Evolutionary conservation across 2,888 invertebrate genomes (phyloP).

Genomic region (Nomada hirtipes): DNA sequence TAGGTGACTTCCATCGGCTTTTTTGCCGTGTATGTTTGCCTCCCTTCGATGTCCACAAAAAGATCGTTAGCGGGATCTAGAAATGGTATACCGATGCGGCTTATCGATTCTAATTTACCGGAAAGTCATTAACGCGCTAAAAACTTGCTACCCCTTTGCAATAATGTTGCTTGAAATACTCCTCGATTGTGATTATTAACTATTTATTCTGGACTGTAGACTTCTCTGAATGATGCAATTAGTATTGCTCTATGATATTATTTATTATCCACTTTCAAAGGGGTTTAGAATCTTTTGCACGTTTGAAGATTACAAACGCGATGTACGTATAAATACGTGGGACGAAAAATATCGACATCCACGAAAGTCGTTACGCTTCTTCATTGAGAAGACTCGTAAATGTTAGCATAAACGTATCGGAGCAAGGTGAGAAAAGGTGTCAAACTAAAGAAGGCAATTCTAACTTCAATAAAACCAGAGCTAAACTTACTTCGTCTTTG

Average conservation of each 20-base stretch:
- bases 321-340: too few species aligned
- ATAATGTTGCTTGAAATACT: slow-evolving; percentile 26
- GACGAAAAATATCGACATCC: neutral
- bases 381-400: neutral
- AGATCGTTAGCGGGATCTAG: slow-evolving; percentile 71
- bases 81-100: slow-evolving; percentile 63
- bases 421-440: slow-evolving; percentile 2
- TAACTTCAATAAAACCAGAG: neutral
- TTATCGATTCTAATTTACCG: slow-evolving; percentile 74
- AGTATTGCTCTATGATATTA: too few species aligned
- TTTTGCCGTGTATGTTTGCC: slow-evolving; percentile 52
- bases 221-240: neutral
- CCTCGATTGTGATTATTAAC: neutral
- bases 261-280: too few species aligned
- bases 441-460: neutral
- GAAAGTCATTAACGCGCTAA: slow-evolving; percentile 70
- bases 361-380: slow-evolving; percentile 1
- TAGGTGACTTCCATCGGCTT: slow-evolving; percentile 48
- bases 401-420: neutral
- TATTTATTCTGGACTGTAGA: neutral
- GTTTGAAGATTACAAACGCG: too few species aligned
- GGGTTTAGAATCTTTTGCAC: too few species aligned
- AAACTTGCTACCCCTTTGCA: slow-evolving; percentile 33
- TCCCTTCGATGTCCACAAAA: slow-evolving; percentile 56
- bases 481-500: neutral